A percentile compares a stretch with the other conserved stretches of the same genome.
Evolutionary conservation across 2,797 vertebrate species (phyloP).

Genomic region (Myripristis jacobus): DNA sequence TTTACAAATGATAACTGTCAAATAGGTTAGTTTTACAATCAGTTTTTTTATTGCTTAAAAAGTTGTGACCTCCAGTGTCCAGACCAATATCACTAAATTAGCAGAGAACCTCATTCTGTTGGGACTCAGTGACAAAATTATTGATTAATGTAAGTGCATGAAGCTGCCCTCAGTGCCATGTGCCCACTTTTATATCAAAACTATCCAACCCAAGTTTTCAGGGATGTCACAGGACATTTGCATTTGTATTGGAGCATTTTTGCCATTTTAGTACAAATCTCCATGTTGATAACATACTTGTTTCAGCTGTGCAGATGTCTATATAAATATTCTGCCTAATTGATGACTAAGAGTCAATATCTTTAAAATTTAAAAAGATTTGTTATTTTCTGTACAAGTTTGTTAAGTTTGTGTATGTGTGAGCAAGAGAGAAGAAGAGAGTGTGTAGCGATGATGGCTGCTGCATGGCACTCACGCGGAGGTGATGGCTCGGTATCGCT

Average conservation of each 20-base stretch:
- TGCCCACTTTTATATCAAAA: not conserved
- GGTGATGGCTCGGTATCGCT: conserved; percentile 91
- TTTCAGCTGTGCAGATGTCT: not conserved
- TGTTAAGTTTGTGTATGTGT: conserved; percentile 3
- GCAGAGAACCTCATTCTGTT: not conserved
- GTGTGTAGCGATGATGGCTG: not conserved
- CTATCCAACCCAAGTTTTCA: not conserved
- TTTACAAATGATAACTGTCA: not conserved
- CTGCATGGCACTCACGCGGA: conserved; percentile 84
- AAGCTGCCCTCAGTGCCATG: not conserved
- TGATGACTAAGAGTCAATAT: too few species aligned
- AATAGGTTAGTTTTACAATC: not conserved
- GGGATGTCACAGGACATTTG: not conserved
- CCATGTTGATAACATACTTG: not conserved
- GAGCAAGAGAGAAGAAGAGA: not conserved
- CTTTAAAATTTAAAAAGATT: too few species aligned
- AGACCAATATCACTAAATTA: not conserved
- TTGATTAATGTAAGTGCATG: not conserved
- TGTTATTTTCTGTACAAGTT: not conserved
- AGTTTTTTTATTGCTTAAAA: not conserved
- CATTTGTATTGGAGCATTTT: not conserved
- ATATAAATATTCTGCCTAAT: not conserved
- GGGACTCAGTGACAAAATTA: not conserved
- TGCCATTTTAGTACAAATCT: too few species aligned
- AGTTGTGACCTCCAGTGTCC: not conserved